Evolutionary conservation across 2,888 invertebrate genomes (phyloP).

Genomic region (Platycheirus albimanus): DNA sequence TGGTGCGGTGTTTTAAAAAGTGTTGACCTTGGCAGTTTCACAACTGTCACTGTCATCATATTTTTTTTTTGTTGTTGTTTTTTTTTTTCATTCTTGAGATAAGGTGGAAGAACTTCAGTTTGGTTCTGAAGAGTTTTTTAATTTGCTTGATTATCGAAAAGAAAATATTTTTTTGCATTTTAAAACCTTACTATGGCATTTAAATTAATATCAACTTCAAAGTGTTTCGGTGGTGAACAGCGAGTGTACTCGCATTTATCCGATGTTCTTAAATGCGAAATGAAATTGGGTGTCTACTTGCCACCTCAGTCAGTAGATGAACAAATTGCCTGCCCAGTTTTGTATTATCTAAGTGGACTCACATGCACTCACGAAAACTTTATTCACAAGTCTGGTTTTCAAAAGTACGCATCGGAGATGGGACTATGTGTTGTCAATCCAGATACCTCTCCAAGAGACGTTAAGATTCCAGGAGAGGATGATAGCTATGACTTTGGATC

Average conservation of each 20-base stretch:
- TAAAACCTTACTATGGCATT: slow-evolving; percentile 74
- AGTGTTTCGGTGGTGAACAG: slow-evolving; percentile 80
- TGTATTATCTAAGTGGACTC: slow-evolving; percentile 96
- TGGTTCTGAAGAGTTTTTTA: too few species aligned
- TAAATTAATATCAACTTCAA: slow-evolving; percentile 77
- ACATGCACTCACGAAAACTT: slow-evolving; percentile 98
- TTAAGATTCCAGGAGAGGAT: slow-evolving; percentile 94
- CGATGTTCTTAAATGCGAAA: slow-evolving; percentile 90
- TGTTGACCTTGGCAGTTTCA: too few species aligned
- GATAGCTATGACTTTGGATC: slow-evolving; percentile 97
- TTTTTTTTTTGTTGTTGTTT: too few species aligned
- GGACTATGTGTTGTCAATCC: slow-evolving; percentile 95
- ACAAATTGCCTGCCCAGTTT: slow-evolving; percentile 87
- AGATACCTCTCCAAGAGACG: slow-evolving; percentile 97
- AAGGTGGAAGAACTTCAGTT: too few species aligned
- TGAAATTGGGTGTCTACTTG: slow-evolving; percentile 96
- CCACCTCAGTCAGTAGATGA: slow-evolving; percentile 87
- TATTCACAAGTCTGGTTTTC: slow-evolving; percentile 97
- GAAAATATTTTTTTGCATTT: too few species aligned
- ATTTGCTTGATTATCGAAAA: too few species aligned
- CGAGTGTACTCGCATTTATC: slow-evolving; percentile 80
- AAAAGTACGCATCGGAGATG: slow-evolving; percentile 92
- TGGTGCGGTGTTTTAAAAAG: too few species aligned
- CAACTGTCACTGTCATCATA: too few species aligned
- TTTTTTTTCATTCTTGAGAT: too few species aligned